A percentile compares a stretch with the other conserved stretches of the same genome.
phyloP scores from a whole-genome alignment of 2,113 vertebrate species.

The Spilogale gracilis region DNA sequence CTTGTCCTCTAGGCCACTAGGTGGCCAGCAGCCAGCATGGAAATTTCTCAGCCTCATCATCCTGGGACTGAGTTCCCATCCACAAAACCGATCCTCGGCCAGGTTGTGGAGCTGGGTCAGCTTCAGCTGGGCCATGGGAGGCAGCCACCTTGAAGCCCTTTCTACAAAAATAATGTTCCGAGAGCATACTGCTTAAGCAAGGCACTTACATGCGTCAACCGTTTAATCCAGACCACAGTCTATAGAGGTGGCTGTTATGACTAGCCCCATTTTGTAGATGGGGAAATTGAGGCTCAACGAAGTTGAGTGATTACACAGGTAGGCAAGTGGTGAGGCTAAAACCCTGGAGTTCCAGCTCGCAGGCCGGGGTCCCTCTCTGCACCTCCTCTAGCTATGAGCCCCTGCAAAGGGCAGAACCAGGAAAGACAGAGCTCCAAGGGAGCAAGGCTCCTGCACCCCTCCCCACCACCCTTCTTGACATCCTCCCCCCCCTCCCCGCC shows the following conservation, averaged over 20 bases:
- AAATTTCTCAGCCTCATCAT: not conserved
- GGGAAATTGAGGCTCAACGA: not conserved
- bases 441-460: not conserved
- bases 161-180: not conserved
- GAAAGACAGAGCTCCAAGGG: not conserved
- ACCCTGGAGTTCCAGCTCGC: not conserved
- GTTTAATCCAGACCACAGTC: not conserved
- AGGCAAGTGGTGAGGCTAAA: not conserved
- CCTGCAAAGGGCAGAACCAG: not conserved
- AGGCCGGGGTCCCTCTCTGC: not conserved
- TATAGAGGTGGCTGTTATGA: no score
- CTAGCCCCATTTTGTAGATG: not conserved
- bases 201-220: accelerated
- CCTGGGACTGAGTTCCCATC: not conserved
- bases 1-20: accelerated
- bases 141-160: not conserved
- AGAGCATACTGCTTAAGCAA: not conserved
- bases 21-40: accelerated
- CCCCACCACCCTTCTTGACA: not conserved
- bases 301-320: not conserved
- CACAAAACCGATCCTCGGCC: not conserved
- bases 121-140: not conserved
- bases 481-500: not conserved
- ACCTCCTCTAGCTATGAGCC: not conserved
- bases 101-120: not conserved